Base-by-base conservation (phyloP, 1,140 invertebrate species). In the Pogonus chalceus region DNA sequence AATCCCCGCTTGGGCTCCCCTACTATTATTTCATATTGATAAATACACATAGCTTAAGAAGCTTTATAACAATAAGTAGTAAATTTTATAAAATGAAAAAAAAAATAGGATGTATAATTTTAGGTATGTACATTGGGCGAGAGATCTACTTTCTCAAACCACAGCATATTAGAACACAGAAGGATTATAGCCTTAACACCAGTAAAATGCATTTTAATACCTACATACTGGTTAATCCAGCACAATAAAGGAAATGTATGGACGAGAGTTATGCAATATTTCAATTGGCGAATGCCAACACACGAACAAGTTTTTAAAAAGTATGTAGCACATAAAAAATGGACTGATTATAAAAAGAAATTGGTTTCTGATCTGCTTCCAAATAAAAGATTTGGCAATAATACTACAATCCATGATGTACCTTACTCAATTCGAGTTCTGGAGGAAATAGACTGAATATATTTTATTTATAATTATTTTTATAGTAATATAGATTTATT, bases 221-320 rank as follows among this genome's bases (percentile, higher is more conserved):
- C 81, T 0, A 74, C 73, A 48, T 79, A 81, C 61, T 82, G 79
- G 76, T 62, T 84, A 14, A 60, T 76, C 24, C 72, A 79, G 56
- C 73, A 78, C 18, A 82, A 81, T 61, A 75, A 72, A 1, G 78
- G 77, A 2, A 81, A 81, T 56, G 78, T 83, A 35, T 83, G 80
- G 81, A 72, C 73, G 22, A 69, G 76, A 22, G 77, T 83, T 18
- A 73, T 76, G 60, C 67, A 77, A 51, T 83, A 77, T 59, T 64
- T 84, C 23, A 72, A 79, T 46, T 75, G 70, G 12, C 77, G 78
- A 60, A 80, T 80, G 58, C 80, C 80, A 0, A 72, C 65, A 1
- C 75, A 74, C 12, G 68, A 77, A 55, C 60, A 75, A 60, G 62
- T 82, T 1, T 79, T 79, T 58, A 62, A 77, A 49, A 67, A 74